Evolutionary conservation across 2,797 vertebrate genomes (phyloP).

Genomic region (Eremophila alpestris): DNA sequence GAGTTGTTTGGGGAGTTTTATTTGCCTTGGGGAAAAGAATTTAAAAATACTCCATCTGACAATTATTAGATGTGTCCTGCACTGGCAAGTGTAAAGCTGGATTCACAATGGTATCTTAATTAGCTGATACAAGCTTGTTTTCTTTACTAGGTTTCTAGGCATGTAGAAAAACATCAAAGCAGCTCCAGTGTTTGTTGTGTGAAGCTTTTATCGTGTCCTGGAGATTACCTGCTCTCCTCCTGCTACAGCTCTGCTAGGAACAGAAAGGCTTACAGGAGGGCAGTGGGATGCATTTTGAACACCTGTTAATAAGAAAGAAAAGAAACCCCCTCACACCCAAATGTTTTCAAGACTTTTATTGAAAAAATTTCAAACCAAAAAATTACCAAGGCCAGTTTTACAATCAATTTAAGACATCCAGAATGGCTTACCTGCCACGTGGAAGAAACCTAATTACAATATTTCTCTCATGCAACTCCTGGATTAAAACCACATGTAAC

Average conservation of each 20-base stretch:
- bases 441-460: not conserved
- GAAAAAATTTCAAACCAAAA: slow-evolving; percentile 13
- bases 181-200: not conserved
- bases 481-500: slow-evolving; percentile 23
- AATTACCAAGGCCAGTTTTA: slow-evolving; percentile 5
- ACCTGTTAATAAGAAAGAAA: not conserved
- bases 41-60: not conserved
- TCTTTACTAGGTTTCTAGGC: not conserved
- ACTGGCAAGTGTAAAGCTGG: not conserved
- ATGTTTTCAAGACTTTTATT: slow-evolving; percentile 26
- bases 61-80: not conserved
- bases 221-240: not conserved
- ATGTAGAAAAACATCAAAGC: not conserved
- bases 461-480: slow-evolving; percentile 16
- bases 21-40: not conserved
- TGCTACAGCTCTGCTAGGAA: not conserved
- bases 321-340: not conserved
- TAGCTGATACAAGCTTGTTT: not conserved
- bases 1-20: not conserved
- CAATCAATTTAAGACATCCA: not conserved
- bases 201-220: not conserved
- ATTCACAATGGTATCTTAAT: not conserved
- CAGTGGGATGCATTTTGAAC: not conserved
- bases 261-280: not conserved
- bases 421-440: not conserved